Evolutionary conservation across 2,113 vertebrate genomes (phyloP).

Genomic region (Bubo bubo): DNA sequence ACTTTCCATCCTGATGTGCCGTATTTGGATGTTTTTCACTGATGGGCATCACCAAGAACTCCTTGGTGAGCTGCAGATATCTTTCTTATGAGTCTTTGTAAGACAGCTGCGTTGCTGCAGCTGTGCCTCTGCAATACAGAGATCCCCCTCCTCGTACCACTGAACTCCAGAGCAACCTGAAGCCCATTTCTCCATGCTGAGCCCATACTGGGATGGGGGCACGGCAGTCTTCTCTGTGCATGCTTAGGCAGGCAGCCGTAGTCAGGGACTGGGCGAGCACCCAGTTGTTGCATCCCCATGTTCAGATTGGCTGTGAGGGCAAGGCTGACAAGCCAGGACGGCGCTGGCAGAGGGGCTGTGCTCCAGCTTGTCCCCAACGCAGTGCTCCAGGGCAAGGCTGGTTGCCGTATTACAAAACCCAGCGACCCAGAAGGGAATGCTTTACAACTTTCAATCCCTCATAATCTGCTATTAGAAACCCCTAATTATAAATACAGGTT

Average conservation of each 20-base stretch:
- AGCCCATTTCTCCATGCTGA: not conserved
- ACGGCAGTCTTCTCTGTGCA: not conserved
- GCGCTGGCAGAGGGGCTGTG: fast-evolving
- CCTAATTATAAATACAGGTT: not conserved
- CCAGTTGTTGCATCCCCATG: not conserved
- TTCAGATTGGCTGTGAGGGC: not conserved
- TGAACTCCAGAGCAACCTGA: not conserved
- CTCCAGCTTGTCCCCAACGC: not conserved
- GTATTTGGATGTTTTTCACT: not conserved
- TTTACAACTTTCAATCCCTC: not conserved
- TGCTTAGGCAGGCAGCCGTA: not conserved
- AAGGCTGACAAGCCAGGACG: fast-evolving
- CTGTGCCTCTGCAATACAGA: not conserved
- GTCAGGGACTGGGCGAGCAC: not conserved
- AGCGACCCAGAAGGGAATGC: constrained; percentile 28
- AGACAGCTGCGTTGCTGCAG: not conserved
- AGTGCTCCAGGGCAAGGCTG: not conserved
- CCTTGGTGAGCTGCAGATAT: not conserved
- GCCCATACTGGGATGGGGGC: fast-evolving
- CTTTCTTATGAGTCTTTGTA: fast-evolving
- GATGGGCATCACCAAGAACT: not conserved
- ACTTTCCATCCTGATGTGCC: not conserved
- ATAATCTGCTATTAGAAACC: not conserved
- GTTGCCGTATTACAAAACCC: not conserved
- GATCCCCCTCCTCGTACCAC: fast-evolving